Base-by-base conservation (phyloP, 2,888 invertebrate genomes). In the Dioctria linearis region DNA sequence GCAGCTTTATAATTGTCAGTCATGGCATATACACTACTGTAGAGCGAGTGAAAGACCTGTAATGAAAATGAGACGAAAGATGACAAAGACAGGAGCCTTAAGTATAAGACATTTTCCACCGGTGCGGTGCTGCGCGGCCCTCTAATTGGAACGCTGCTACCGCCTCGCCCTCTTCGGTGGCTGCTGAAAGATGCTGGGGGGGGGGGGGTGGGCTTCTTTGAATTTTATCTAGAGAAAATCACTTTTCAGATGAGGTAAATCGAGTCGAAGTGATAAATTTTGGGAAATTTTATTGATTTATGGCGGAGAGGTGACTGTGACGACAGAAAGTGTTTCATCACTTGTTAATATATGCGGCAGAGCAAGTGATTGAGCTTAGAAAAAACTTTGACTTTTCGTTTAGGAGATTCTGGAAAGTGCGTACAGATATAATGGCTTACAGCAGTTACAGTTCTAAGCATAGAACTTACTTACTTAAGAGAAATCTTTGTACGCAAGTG, bases 71-170 rank as follows among this genome's bases (percentile, higher is more conserved):
- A 25, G n/a, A 6, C 75, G 42, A 43, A 46, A 49, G 42, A 43
- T 6, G 11, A 57, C 59, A 25, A n/a, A 9, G 49, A 40, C 78
- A 49, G 57, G 25, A 6, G 25, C 25, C 25, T 25, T 25, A 25
- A 25, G 8, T 75, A 43, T 59, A 42, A 75, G 59, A 59, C 51
- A 78, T 78, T 78, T 63, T 78, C 63, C 76, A 78, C 78, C 49
- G 57, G 25, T 25, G 25, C 25, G 25, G 25, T 25, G 25, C 25
- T 25, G 25, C 25, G 25, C 25, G 25, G 78, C 63, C 78, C 61
- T 78, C 63, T 78, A 78, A 78, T 78, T 78, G 65, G 78, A 65
- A 78, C 61, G 51, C 63, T 25, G 25, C 25, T 63, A 78, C 78
- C 78, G 78, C 6, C 61, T 46, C 40, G 57, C 9, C 46, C 63